Base-by-base conservation (phyloP, 2,797 vertebrate genomes). In the Alcedo quadribrachys region DNA sequence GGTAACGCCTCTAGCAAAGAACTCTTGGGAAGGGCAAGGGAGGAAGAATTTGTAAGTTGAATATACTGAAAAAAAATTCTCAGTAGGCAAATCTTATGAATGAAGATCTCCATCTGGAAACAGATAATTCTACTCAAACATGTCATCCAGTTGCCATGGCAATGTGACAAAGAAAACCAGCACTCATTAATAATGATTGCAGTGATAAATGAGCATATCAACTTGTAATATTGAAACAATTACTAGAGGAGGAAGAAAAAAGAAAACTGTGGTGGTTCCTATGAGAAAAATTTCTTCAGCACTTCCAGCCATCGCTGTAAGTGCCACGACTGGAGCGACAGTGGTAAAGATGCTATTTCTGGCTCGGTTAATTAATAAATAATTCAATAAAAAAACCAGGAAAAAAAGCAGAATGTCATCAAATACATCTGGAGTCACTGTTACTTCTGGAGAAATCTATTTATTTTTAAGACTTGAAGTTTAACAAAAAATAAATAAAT, bases 61-160 rank as follows among this genome's bases (percentile, higher is more conserved):
- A 82, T 21, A 25, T 40, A 33, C 73, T 90, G 73, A 62, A 81
- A 57, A 83, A 93, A 83, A 92, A 92, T 76, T 90, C 76, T 93
- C 93, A 83, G 67, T 76, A 96, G 93, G 89, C 75, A 90, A 93
- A 82, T 83, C 94, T 71, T 57, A 79, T 95, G 94, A 95, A 96
- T 75, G 96, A 97, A 93, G 94, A 93, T 85, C 90, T 94, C 94
- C 96, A 94, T 96, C 95, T 97, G 96, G 94, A 96, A 96, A 95
- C 30, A 96, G 94, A 93, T 68, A 89, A 91, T 92, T 91, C 92
- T 79, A 87, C 88, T 89, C 81, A 61, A 92, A 96, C 15, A 35
- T 93, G 96, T 81, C 94, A 89, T 80, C 24, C 27, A 0, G 85
- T 96, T 96, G 90, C 96, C 96, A 96, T 77, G 94, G 93, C 17